A percentile compares a stretch with the other conserved stretches of the same genome.
Evolutionary conservation across 2,888 invertebrate genomes (phyloP).

Genomic region (Ichneumoninae sp.): DNA sequence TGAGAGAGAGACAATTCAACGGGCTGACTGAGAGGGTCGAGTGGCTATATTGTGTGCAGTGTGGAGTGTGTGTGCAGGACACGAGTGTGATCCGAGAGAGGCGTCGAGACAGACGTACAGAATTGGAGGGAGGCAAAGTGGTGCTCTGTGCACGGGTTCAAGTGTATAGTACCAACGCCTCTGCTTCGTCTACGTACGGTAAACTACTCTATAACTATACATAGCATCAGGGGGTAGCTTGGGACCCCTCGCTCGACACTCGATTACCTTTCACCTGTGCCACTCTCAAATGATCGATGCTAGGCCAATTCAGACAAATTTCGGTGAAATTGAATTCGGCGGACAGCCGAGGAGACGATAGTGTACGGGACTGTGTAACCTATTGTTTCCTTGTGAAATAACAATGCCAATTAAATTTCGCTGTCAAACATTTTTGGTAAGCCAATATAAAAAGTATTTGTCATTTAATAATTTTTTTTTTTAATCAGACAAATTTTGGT

Average conservation of each 20-base stretch:
- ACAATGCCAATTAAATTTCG: not conserved
- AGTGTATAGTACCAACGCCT: conserved; percentile 47
- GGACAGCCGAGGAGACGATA: conserved; percentile 16
- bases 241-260: conserved; percentile 25
- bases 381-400: not conserved
- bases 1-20: conserved; percentile 45
- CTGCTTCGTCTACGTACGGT: conserved; percentile 18
- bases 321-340: conserved; percentile 7
- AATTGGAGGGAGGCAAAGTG: conserved; percentile 58
- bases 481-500: conserved; percentile 35
- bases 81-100: conserved; percentile 51
- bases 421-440: not conserved
- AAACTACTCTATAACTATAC: conserved; percentile 15
- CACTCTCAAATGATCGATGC: conserved; percentile 54
- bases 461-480: too few relatives aligned
- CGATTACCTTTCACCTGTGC: conserved; percentile 58
- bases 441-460: too few relatives aligned
- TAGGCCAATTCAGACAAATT: conserved; percentile 53
- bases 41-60: conserved; percentile 33
- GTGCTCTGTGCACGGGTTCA: conserved; percentile 61
- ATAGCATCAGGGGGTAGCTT: not conserved
- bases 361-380: not conserved
- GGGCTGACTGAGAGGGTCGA: conserved; percentile 60
- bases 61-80: conserved; percentile 30
- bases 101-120: conserved; percentile 46